phyloP scores from a whole-genome alignment of 2,113 vertebrate species.

The Ceyx cyanopectus region DNA sequence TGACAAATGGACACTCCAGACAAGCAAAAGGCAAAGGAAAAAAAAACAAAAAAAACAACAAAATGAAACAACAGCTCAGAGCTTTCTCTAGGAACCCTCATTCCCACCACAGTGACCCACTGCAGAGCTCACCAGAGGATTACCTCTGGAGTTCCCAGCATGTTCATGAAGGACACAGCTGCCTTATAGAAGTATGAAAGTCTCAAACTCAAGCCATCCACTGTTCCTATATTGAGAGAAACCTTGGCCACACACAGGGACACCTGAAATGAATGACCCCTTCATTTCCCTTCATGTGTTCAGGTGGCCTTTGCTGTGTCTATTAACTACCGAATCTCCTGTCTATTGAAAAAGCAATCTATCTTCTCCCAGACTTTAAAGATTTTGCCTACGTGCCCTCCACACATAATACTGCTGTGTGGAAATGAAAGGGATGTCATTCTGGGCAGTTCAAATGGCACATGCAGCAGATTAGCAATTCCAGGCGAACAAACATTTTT shows the following conservation, averaged over 20 bases:
- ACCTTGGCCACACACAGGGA: not conserved
- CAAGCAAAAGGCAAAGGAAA: not conserved
- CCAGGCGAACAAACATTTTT: not conserved
- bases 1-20: rapidly evolving
- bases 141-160: not conserved
- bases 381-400: not conserved
- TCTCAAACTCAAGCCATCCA: not conserved
- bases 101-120: not conserved
- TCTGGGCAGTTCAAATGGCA: not conserved
- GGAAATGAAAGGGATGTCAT: not conserved
- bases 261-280: not conserved
- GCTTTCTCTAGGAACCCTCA: not conserved
- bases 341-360: not conserved
- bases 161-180: not conserved
- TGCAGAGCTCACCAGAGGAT: not conserved
- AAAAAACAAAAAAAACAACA: not conserved
- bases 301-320: not conserved
- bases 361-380: not conserved
- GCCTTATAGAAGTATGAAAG: rapidly evolving
- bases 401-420: not conserved
- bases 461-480: not conserved
- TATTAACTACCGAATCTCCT: not conserved
- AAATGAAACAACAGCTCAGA: not conserved
- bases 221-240: not conserved
- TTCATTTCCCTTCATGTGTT: not conserved